These are phyloP conservation scores for Onychorhynchus coronatus DNA, from an alignment of 2,113 vertebrate species.

Conservation along the genomic window DNA sequence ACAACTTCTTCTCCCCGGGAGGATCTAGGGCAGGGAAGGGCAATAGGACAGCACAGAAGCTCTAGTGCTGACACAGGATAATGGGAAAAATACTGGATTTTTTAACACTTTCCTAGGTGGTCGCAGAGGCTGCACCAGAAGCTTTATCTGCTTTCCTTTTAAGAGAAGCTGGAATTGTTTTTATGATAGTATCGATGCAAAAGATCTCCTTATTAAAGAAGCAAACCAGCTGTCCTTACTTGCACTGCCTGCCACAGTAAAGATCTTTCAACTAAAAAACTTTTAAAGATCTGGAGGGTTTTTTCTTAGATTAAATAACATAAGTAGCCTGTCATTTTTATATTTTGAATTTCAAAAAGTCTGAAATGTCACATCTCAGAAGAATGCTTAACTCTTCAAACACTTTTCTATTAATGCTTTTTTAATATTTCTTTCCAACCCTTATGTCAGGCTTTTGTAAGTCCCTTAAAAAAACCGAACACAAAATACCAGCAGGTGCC, in stretches of 20 bases:
- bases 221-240: background rate
- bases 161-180: background rate
- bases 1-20: rapidly evolving
- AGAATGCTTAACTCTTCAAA: background rate
- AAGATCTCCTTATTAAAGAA: background rate
- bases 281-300: background rate
- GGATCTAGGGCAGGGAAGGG: background rate
- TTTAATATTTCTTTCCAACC: background rate
- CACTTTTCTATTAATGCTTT: background rate
- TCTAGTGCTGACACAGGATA: background rate
- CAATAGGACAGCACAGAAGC: background rate
- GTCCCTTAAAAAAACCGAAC: background rate
- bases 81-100: background rate
- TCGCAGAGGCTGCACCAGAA: background rate
- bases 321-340: background rate
- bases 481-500: background rate
- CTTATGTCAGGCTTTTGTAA: background rate
- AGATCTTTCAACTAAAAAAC: background rate
- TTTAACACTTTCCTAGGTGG: background rate
- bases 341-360: background rate
- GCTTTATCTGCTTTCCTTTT: background rate
- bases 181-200: background rate
- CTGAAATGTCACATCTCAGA: background rate
- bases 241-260: background rate
- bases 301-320: background rate